Base-by-base conservation (phyloP, 2,797 vertebrate species). In the Distichodus sexfasciatus region DNA sequence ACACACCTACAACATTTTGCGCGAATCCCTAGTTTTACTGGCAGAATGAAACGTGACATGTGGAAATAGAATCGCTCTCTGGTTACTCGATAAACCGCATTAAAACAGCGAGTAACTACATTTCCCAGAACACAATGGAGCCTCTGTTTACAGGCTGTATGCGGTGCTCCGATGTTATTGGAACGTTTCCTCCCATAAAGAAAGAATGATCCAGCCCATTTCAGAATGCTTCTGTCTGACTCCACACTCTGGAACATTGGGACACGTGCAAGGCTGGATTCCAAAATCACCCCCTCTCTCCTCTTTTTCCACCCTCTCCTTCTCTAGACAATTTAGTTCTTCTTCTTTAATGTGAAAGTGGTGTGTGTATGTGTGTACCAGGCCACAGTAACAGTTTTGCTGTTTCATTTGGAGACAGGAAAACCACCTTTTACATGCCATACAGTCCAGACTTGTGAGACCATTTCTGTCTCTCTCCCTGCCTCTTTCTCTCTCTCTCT, bases 71-170 rank as follows among this genome's bases (percentile, higher is more conserved):
- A n/a, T 8, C 35, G 1, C 43, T 7, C 24, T 12, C 40, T 19
- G 41, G 15, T 66, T 60, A 35, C 67, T 60, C 78, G n/a, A 31
- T 29, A 46, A 44, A 48, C 50, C 17, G 6, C 17, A 35, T 23
- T n/a, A 29, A 81, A 69, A 44, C 47, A 69, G 71, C 48, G 73
- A 81, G 77, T 72, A 81, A 85, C 83, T 76, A 80, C 60, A 75
- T 85, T 54, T 71, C 54, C 79, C 72, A 26, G 81, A 71, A 81
- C 67, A 89, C 83, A 90, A 85, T 84, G 79, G 71, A 67, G 19
- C 59, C 78, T 86, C 78, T 88, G 85, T 89, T 87, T 58, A 69
- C 81, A 54, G 31, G 36, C 69, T 69, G 74, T 82, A 77, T 84
- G 85, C 81, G 68, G 82, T 81, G 74, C 81, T 81, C 77, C 67